Evolutionary conservation across 2,888 invertebrate genomes (phyloP), one percentile per base, ranked within the genome.

Genomic region (Stenurella melanura): DNA sequence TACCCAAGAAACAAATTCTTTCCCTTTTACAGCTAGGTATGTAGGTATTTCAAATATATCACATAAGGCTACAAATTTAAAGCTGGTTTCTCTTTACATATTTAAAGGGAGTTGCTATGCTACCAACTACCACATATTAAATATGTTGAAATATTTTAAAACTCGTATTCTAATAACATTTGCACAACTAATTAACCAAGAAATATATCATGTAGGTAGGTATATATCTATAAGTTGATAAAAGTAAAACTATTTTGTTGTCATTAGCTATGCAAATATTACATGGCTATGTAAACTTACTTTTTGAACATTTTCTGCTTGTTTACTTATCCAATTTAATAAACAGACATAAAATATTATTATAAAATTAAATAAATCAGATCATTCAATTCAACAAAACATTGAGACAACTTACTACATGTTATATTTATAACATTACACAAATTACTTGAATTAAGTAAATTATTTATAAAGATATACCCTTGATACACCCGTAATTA

Each of bases 51-150:
- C 77, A 75, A 77, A 75, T 77, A 70, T 77, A 79, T 75, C 79
- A 75, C 79, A 79, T 77, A 77, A 77, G 75, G 77, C 77, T 79
- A 79, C 79, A 77, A 77, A 77, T 79, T 79, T 75, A 79, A 79
- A 79, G 79, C 79, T 77, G 77, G 73, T 79, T 79, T 79, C 75
- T 77, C 73, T 79, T 75, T 79, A 74, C 68, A 79, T 75, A 71
- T 74, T 75, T 68, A 73, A 75, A 74, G 76, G 76, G 78, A 78
- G 73, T 75, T 74, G 73, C 75, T 75, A 73, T 70, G 73, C 63
- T 34, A 64, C 63, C 17, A 70, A 71, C 60, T 71, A 66, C 70
- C 64, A 75, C 66, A 71, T 66, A 17, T 71, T 71, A 60, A 67
- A 75, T 67, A 67, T 75, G 61, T 38, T 64, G 64, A 64, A 50